Evolutionary conservation across 2,888 invertebrate species (phyloP).

Genomic region (Drosophila robusta): DNA sequence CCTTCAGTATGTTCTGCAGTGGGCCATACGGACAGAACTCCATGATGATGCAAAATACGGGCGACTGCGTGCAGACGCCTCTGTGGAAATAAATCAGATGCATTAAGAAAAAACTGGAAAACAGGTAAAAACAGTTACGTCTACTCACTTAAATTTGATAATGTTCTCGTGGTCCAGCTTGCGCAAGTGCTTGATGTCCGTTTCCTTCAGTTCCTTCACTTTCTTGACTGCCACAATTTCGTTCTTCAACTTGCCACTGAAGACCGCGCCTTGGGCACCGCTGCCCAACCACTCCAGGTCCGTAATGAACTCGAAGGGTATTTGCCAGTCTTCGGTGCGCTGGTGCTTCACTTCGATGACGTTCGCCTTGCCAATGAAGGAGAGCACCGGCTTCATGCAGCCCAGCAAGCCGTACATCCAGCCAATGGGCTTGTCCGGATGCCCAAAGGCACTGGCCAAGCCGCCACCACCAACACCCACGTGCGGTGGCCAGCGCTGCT

Average conservation of each 20-base stretch:
- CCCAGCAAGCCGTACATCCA: slow-evolving; percentile 95
- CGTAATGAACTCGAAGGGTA: slow-evolving; percentile 95
- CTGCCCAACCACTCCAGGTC: slow-evolving; percentile 96
- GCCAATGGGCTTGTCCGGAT: slow-evolving; percentile 86
- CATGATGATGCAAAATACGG: slow-evolving; percentile 98
- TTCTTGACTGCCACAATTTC: slow-evolving; percentile 98
- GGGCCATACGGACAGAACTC: slow-evolving; percentile 99
- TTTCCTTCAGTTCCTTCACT: slow-evolving; percentile 95
- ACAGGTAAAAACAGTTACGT: too few species aligned
- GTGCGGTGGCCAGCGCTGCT: slow-evolving; percentile 86
- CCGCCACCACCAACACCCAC: slow-evolving; percentile 55
- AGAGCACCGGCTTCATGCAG: slow-evolving; percentile 94
- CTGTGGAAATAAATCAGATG: slow-evolving; percentile 84
- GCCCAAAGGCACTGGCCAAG: slow-evolving; percentile 83
- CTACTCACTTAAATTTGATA: slow-evolving; percentile 88
- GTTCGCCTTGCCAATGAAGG: slow-evolving; percentile 93
- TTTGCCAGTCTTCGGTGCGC: slow-evolving; percentile 94
- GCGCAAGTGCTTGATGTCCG: slow-evolving; percentile 95
- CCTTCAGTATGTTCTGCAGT: slow-evolving; percentile 94
- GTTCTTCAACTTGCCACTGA: slow-evolving; percentile 92
- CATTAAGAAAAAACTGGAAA: background rate
- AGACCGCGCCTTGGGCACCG: slow-evolving; percentile 98
- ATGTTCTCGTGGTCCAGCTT: slow-evolving; percentile 98
- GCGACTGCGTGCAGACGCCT: slow-evolving; percentile 96
- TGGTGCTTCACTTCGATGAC: slow-evolving; percentile 88